phyloP scores from a whole-genome alignment of 2,888 invertebrate species.

The Smittia sp. region DNA sequence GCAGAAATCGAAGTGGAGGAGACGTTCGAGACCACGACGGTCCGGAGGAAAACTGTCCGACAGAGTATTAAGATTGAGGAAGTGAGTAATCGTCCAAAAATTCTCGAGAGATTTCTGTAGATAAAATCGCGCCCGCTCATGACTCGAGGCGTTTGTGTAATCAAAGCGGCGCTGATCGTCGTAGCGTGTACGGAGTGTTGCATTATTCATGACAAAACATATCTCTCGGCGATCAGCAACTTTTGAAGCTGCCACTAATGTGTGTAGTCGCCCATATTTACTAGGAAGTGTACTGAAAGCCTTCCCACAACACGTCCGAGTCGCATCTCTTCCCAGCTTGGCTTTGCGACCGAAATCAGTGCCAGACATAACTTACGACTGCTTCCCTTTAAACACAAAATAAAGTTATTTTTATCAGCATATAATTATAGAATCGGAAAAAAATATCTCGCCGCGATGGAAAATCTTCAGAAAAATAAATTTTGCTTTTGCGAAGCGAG shows the following conservation, averaged over 20 bases:
- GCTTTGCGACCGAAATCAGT: background rate
- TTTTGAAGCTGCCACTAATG: background rate
- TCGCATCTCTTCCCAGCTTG: background rate
- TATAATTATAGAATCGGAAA: slow-evolving; percentile 40
- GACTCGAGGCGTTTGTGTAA: too few species aligned
- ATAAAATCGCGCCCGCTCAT: too few species aligned
- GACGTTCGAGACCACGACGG: slow-evolving; percentile 42
- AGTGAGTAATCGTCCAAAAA: slow-evolving; percentile 43
- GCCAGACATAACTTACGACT: slow-evolving; percentile 31
- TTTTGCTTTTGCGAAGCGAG: background rate
- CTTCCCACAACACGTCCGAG: background rate
- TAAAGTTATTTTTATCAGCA: slow-evolving; percentile 42
- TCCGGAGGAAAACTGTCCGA: slow-evolving; percentile 52
- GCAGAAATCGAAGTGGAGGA: slow-evolving; percentile 33
- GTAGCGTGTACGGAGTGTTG: background rate
- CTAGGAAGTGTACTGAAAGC: slow-evolving; percentile 27
- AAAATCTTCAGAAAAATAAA: slow-evolving; percentile 27
- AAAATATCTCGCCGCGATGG: slow-evolving; percentile 30
- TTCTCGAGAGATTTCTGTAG: background rate
- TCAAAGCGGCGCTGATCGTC: too few species aligned
- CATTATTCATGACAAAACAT: background rate
- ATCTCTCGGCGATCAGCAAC: too few species aligned
- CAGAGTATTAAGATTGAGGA: slow-evolving; percentile 46
- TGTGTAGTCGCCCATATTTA: slow-evolving; percentile 34
- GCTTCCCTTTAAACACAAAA: slow-evolving; percentile 38